Evolutionary conservation across 2,888 invertebrate species (phyloP).

Genomic region (Carcina quercana): DNA sequence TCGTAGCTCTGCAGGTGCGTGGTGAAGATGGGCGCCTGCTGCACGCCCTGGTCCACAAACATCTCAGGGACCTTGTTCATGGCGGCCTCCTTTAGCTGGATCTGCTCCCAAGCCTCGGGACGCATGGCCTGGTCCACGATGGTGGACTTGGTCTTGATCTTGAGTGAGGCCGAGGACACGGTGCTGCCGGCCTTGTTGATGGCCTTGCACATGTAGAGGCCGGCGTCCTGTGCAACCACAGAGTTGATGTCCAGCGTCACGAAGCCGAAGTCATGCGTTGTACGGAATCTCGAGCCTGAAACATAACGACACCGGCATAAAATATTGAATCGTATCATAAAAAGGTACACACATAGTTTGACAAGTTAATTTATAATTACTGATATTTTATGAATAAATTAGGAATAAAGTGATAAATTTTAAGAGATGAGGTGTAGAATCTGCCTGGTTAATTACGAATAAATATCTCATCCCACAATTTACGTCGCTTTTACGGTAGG

Average conservation of each 20-base stretch:
- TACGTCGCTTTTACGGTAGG: no score
- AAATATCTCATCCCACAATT: no score
- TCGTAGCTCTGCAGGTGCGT: slow-evolving; percentile 91
- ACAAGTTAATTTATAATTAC: no score
- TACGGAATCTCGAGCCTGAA: slow-evolving; percentile 88
- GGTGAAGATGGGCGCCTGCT: slow-evolving; percentile 96
- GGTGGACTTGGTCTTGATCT: slow-evolving; percentile 87
- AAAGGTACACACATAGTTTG: no score
- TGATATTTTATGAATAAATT: no score
- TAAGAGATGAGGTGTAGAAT: no score
- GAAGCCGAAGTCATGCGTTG: slow-evolving; percentile 94
- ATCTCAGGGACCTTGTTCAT: slow-evolving; percentile 93
- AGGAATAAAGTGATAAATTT: no score
- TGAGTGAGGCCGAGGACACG: slow-evolving; percentile 91
- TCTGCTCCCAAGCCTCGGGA: slow-evolving; percentile 94
- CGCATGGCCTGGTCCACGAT: slow-evolving; percentile 90
- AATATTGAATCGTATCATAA: no score
- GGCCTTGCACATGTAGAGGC: slow-evolving; percentile 95
- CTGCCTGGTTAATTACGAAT: no score
- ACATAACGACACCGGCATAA: slow-evolving; percentile 6
- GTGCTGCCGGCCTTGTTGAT: slow-evolving; percentile 96
- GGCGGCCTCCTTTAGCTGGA: slow-evolving; percentile 92
- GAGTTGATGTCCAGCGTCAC: slow-evolving; percentile 94
- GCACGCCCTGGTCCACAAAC: slow-evolving; percentile 88
- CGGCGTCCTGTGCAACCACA: slow-evolving; percentile 91